Conservation (phyloP, 2,797 vertebrate genomes). For the Luscinia luscinia region DNA sequence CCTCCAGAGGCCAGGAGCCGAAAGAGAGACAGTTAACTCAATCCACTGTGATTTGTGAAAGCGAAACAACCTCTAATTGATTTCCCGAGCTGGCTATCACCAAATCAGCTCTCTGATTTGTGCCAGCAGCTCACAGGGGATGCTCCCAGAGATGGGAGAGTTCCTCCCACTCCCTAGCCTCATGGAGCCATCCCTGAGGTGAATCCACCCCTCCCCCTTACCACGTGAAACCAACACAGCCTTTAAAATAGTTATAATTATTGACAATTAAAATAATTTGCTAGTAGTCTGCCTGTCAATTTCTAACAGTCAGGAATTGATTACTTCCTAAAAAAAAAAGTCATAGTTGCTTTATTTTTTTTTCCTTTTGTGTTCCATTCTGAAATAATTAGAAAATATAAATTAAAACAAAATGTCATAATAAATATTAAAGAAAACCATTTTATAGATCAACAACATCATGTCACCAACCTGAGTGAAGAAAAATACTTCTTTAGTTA, state of each 20-base stretch:
- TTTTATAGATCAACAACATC: neutral
- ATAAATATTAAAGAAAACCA: conserved; percentile 32
- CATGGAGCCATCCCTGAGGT: too few species aligned
- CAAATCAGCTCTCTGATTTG: too few species aligned
- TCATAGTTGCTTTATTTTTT: neutral
- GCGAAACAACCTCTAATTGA: too few species aligned
- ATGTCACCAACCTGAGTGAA: neutral
- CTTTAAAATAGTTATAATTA: conserved; percentile 25
- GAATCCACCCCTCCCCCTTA: too few species aligned
- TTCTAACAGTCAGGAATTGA: conserved; percentile 10
- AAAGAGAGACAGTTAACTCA: too few species aligned
- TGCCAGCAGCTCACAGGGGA: too few species aligned
- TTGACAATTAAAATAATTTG: conserved; percentile 42
- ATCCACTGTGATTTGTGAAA: too few species aligned
- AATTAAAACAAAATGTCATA: conserved; percentile 5
- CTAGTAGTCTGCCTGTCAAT: conserved; percentile 7
- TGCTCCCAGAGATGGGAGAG: too few species aligned
- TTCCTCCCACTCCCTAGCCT: too few species aligned
- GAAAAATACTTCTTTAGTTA: conserved; percentile 47
- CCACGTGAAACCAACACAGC: neutral
- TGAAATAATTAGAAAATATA: conserved; percentile 35
- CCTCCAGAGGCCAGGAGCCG: too few species aligned
- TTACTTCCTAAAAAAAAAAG: conserved; percentile 6
- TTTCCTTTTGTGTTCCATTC: neutral
- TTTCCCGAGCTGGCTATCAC: too few species aligned